These are phyloP conservation scores for Ceyx cyanopectus DNA, from an alignment of 2,113 vertebrate genomes.

Conservation along the genomic window DNA sequence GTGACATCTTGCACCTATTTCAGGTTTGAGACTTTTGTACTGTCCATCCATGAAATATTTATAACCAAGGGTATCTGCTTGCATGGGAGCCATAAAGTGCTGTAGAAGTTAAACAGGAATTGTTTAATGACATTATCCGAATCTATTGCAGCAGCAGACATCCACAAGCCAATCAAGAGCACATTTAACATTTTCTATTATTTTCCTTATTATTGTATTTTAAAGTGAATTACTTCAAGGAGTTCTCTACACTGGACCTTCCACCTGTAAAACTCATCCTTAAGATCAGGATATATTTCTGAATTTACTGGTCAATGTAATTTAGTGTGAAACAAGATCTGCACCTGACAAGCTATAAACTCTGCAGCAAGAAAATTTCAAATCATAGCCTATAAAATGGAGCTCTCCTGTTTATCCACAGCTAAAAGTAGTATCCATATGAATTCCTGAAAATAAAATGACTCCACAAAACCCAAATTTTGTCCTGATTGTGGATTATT, in stretches of 20 bases:
- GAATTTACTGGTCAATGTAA: background rate
- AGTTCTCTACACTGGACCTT: background rate
- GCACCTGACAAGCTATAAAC: background rate
- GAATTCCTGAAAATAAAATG: background rate
- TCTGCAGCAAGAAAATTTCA: background rate
- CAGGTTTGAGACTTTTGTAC: background rate
- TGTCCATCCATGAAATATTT: background rate
- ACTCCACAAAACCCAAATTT: background rate
- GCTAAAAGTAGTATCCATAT: background rate
- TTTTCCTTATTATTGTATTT: background rate
- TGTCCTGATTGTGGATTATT: background rate
- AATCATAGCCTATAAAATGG: background rate
- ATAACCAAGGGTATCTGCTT: background rate
- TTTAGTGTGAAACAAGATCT: background rate
- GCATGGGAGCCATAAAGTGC: background rate
- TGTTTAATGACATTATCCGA: background rate
- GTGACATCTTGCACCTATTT: background rate
- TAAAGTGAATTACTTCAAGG: background rate
- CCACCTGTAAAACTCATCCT: background rate
- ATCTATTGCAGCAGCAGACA: background rate
- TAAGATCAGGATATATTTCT: background rate
- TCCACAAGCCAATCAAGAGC: background rate
- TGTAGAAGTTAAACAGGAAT: background rate
- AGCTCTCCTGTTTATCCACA: background rate
- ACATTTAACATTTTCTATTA: background rate